Conservation (phyloP, 2,113 vertebrate genomes). For the Ophthalmotilapia sp. region DNA sequence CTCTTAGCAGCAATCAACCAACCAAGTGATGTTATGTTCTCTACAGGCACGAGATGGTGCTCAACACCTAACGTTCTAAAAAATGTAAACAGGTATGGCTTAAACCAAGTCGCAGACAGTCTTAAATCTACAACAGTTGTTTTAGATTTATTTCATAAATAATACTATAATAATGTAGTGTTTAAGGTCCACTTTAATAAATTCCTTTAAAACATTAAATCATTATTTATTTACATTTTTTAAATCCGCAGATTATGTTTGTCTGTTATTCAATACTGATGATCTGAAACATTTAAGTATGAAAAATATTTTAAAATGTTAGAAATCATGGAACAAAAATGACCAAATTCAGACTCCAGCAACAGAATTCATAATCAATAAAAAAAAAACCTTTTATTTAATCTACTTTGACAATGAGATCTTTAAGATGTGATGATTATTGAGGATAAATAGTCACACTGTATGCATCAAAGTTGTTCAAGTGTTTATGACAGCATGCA, state of each 20-base stretch:
- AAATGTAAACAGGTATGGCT: background rate
- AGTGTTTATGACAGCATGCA: background rate
- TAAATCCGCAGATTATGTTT: background rate
- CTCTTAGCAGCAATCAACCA: background rate
- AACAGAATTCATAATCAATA: background rate
- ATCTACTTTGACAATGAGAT: background rate
- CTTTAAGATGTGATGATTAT: background rate
- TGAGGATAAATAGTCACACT: background rate
- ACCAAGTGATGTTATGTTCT: background rate
- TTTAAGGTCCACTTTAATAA: background rate
- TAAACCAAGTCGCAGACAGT: background rate
- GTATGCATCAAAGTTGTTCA: background rate
- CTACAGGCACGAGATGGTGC: background rate
- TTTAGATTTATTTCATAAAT: background rate
- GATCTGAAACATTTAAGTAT: background rate
- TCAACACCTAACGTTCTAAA: background rate
- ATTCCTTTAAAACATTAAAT: background rate
- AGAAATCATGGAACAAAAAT: background rate
- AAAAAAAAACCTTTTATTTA: rapidly evolving
- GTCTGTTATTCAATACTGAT: background rate
- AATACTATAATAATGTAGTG: background rate
- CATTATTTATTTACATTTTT: background rate
- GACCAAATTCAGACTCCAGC: background rate
- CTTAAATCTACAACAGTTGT: background rate
- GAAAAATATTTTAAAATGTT: background rate